Conservation (phyloP, 53 echinoderm and acorn worm genomes). For the Patiria pectinifera region DNA sequence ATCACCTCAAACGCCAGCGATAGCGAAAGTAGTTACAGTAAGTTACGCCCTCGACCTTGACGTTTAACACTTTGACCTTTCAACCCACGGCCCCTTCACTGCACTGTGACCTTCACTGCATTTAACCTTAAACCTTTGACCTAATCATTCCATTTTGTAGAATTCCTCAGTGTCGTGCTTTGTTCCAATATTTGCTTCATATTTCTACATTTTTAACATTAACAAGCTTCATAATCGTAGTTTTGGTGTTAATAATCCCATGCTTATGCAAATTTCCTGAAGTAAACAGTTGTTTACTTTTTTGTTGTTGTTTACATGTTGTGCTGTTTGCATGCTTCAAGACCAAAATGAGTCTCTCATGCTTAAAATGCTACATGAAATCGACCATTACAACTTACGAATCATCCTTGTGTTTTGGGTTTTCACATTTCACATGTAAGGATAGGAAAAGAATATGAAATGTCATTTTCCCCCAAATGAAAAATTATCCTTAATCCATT, state of each 20-base stretch:
- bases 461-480: too few species aligned
- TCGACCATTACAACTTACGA: too few species aligned
- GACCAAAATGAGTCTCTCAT: too few species aligned
- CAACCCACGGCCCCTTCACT: not conserved
- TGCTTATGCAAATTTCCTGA: too few species aligned
- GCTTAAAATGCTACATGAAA: not conserved
- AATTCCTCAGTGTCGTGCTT: too few species aligned
- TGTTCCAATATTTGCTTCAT: too few species aligned
- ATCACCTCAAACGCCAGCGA: conserved; percentile 99
- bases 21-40: conserved; percentile 98
- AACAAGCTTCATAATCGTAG: not conserved
- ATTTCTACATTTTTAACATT: not conserved
- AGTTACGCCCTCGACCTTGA: conserved; percentile 63
- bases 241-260: not conserved
- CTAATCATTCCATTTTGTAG: not conserved
- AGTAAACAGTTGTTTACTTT: conserved; percentile 1
- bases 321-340: conserved; percentile 1
- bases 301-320: not conserved
- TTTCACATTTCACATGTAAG: too few species aligned
- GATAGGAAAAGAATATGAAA: too few species aligned
- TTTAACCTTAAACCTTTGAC: conserved; percentile 18
- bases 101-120: not conserved
- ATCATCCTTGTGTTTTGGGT: too few species aligned
- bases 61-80: conserved; percentile 42
- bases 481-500: too few species aligned